Evolutionary conservation across 2,113 vertebrate genomes (phyloP).

Genomic region (Eidolon helvum): DNA sequence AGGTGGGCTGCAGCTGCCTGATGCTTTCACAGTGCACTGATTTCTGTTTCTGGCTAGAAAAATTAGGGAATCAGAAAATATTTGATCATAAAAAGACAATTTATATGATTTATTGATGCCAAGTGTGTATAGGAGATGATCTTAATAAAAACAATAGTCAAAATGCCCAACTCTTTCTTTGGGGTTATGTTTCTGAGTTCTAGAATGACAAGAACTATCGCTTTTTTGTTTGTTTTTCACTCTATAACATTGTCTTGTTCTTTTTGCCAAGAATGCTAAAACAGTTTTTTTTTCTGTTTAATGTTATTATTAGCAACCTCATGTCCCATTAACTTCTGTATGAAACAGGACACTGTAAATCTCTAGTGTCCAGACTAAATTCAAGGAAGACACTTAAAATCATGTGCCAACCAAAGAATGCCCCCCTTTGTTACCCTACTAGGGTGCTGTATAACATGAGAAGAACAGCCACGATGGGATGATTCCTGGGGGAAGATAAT

Average conservation of each 20-base stretch:
- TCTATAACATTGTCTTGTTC: not conserved
- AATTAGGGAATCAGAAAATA: constrained; percentile 12
- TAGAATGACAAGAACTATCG: not conserved
- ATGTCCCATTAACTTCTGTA: constrained; percentile 5
- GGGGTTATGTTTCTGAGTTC: not conserved
- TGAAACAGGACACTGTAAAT: constrained; percentile 30
- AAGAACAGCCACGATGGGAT: not conserved
- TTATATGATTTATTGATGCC: not conserved
- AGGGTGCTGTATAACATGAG: not conserved
- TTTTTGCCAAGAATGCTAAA: constrained; percentile 3
- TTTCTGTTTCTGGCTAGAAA: constrained; percentile 24
- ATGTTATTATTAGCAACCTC: not conserved
- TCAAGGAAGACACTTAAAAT: constrained; percentile 6
- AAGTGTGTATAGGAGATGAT: not conserved
- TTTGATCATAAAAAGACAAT: not conserved
- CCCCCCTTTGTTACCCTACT: not conserved
- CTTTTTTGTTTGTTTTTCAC: not conserved
- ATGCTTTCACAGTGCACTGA: not conserved
- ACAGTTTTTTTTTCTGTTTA: not conserved
- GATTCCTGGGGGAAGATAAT: not conserved
- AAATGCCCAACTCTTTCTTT: not conserved
- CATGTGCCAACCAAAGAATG: not conserved
- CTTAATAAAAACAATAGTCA: not conserved
- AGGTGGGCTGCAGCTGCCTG: not conserved
- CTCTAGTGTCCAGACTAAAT: not conserved